A percentile compares a stretch with the other conserved stretches of the same genome.
Evolutionary conservation across 2,113 vertebrate species (phyloP).

Genomic region (Cinclus cinclus): DNA sequence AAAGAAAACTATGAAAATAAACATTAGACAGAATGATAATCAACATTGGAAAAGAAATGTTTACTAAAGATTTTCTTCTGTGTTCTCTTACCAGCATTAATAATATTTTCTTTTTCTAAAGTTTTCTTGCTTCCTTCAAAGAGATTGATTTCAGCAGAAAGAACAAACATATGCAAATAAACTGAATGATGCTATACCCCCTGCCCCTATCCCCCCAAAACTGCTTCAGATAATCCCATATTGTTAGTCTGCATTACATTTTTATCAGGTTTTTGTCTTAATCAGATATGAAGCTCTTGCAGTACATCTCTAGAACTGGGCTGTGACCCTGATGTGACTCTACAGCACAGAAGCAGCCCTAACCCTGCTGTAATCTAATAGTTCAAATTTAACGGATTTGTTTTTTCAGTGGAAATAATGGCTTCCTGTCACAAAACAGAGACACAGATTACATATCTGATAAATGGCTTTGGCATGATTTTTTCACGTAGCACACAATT

Average conservation of each 20-base stretch:
- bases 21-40: conserved; percentile 70
- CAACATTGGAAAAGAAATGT: conserved; percentile 66
- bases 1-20: conserved; percentile 73
- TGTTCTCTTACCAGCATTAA: conserved; percentile 53
- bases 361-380: conserved; percentile 68
- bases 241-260: conserved; percentile 39
- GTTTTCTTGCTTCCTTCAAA: conserved; percentile 54
- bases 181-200: conserved; percentile 55
- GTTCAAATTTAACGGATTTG: conserved; percentile 61
- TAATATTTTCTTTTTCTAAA: conserved; percentile 50
- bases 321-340: conserved; percentile 39
- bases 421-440: conserved; percentile 66
- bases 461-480: conserved; percentile 50
- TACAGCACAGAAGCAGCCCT: conserved; percentile 47
- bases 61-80: conserved; percentile 59
- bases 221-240: conserved; percentile 45
- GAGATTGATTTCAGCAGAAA: conserved; percentile 44
- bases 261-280: conserved; percentile 31
- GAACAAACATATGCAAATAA: conserved; percentile 56
- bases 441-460: conserved; percentile 48
- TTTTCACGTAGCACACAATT: conserved; percentile 57
- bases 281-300: conserved; percentile 29
- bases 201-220: conserved; percentile 44
- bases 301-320: conserved; percentile 41
- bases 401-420: conserved; percentile 65